Base-by-base conservation (phyloP, 2,888 invertebrate genomes). In the Mycalesis mineus region DNA sequence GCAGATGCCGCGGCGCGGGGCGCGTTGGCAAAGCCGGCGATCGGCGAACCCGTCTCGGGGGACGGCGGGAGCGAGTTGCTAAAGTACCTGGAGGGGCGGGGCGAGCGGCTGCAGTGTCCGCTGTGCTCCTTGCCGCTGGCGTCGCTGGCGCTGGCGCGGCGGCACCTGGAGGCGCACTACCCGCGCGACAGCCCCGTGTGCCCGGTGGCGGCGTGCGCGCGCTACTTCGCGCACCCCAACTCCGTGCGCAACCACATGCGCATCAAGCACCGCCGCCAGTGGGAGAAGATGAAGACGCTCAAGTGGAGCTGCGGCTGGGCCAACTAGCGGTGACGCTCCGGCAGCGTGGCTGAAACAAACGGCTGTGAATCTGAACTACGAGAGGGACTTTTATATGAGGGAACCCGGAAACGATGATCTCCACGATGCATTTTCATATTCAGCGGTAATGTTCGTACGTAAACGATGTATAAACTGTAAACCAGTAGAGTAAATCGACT, bases 171-270 rank as follows among this genome's bases (percentile, higher is more conserved):
- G 77, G 92, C 94, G 68, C 95, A 96, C 88, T 95, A 96, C 90
- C 96, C 96, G 62, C 92, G 95, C 72, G 96, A 95, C 88, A 95
- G 95, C 78, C 94, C 94, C 65, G 92, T 93, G 65, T 96, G 95
- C 85, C 96, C 96, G 40, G 95, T 95, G 55, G 86, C 92, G 58
- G 90, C 92, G 65, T 96, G 95, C 83, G 93, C 93, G 55, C 92
- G 94, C 64, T 91, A 91, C 68, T 96, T 95, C 83, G 92, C 94
- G 62, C 95, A 96, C 84, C 96, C 96, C 63, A 96, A 96, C 88
- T 95, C 95, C 58, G 96, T 96, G 68, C 92, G 95, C 72, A 96
- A 96, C 89, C 95, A 96, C 85, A 95, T 96, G 95, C 91, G 96
- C 70, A 92, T 94, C 74, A 96, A 96, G 82, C 96, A 96, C 84